These are phyloP conservation scores for Mus musculus DNA, from an alignment of 2,113 vertebrate species.

Conservation along the genomic window GRCm39 chr9:115460501-115461000, in stretches of 20 bases:
- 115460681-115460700: not conserved
- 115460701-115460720: constrained; percentile 24
- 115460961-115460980: not conserved
- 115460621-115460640: constrained; percentile 58
- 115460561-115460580: constrained; percentile 78
- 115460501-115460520: constrained; percentile 80
- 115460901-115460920: not conserved
- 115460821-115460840: not conserved
- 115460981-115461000: too few relatives aligned
- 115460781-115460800: not conserved
- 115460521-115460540: constrained; percentile 77
- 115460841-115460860: not conserved
- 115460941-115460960: not conserved
- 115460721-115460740: not conserved
- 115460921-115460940: not conserved
- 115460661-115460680: constrained; percentile 55
- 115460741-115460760: not conserved
- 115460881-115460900: not conserved
- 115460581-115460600: constrained; percentile 63
- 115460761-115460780: not conserved
- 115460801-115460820: not conserved
- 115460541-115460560: constrained; percentile 77
- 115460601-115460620: constrained; percentile 63
- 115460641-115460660: constrained; percentile 58
- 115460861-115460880: not conserved